Evolutionary conservation across 2,888 invertebrate genomes (phyloP).

Genomic region (Xestia xanthographa): DNA sequence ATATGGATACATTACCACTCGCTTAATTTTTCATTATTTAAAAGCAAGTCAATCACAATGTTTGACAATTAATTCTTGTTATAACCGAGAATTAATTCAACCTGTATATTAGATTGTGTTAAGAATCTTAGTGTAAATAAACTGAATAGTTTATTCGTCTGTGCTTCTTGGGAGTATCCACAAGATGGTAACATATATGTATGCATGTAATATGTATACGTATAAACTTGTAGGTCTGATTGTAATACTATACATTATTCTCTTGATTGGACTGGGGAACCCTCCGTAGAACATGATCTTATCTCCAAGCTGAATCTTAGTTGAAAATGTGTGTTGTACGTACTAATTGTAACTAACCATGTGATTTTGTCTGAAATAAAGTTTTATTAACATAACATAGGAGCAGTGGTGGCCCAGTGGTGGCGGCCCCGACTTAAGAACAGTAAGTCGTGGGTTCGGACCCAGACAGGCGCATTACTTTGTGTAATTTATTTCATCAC

Average conservation of each 20-base stretch:
- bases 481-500: too few species aligned
- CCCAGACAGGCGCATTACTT: too few species aligned
- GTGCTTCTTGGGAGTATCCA: constrained; percentile 28
- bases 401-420: too few species aligned
- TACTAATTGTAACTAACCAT: background rate
- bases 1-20: background rate
- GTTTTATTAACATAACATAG: background rate
- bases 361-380: background rate
- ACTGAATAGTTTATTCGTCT: constrained; percentile 40
- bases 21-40: background rate
- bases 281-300: background rate
- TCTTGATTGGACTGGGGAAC: constrained; percentile 2
- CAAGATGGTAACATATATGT: background rate
- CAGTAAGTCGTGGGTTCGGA: too few species aligned
- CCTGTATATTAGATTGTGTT: constrained; percentile 31
- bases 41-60: background rate
- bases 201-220: background rate
- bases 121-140: constrained; percentile 40
- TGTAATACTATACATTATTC: background rate
- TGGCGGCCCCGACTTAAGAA: too few species aligned
- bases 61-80: background rate
- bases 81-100: constrained; percentile 8
- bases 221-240: background rate
- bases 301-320: background rate
- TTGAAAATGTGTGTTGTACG: background rate